Evolutionary conservation across 2,888 invertebrate genomes (phyloP), one percentile per base, ranked within the genome.

Genomic region (Nemapogon koenigi): DNA sequence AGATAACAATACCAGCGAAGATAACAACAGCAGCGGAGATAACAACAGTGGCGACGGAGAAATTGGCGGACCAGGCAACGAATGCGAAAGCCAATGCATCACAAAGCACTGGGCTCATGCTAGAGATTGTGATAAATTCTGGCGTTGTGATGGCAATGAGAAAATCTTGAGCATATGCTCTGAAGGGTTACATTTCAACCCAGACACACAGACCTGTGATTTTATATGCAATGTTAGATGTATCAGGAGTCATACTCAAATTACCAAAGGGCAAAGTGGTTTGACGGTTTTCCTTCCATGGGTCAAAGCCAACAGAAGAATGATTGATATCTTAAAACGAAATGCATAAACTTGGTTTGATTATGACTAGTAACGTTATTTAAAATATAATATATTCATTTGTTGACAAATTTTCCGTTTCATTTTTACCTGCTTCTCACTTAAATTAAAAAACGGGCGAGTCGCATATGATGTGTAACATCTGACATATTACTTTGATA

Each of bases 111-210:
- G 73, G 72, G 55, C 61, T 0, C 69, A 75, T 32, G 59, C 55
- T 2, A 55, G 47, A 0, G 66, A 67, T 15, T 73, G 76, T 28
- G 67, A 73, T 43, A 75, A 73, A 35, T 76, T 54, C 56, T 76
- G 64, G 62, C 43, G 51, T 0, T 78, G 76, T 33, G 50, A 59
- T 2, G 65, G 62, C 0, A 38, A 53, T 1, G 39, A 41, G 0
- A 47, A 57, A 1, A 48, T 55, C 11, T 18, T 69, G 16, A 49
- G 51, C 0, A 42, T 48, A 0, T 78, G 76, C 43, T 45, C 70
- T 2, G 63, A 67, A 48, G 76, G 76, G 13, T 52, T 78, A 3
- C 57, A 63, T 36, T 78, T 71, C 55, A 76, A 76, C 36, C 50
- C 49, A 0, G 44, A 22, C 0, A 62, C 60, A 0, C 45, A 43